Base-by-base conservation (phyloP, 1,140 invertebrate genomes). In the Ectropis grisescens region DNA sequence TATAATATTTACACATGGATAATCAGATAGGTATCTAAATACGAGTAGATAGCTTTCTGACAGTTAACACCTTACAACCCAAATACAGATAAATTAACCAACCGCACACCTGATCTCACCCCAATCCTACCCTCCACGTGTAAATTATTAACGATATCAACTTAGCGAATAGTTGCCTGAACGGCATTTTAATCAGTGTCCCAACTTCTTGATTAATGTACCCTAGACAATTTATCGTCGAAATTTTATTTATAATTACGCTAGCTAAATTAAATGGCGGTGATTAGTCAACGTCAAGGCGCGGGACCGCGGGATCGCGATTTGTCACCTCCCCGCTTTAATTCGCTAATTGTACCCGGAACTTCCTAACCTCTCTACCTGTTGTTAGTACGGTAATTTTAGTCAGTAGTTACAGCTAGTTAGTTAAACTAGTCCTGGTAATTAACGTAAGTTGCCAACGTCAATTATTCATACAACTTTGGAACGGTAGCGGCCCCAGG, bases 131-230 rank as follows among this genome's bases (percentile, higher is more conserved):
- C 41, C 49, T 45, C 60, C 34, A 54, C 61, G 54, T 65, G 57
- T 80, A 66, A 74, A 76, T 74, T 74, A 80, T 72, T 60, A 69
- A 75, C 71, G 69, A 64, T 74, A 76, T 74, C 61, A 67, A 79
- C 58, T 65, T 53, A 46, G 53, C 64, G 57, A 82, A 83, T 83
- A 82, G 75, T 82, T 82, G 39, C 64, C 48, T 56, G 65, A 82
- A 82, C 75, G 67, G 76, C 66, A 70, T 83, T 83, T 83, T 83
- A 83, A 83, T 83, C 80, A 83, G 78, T 79, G 82, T 83, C 82
- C 67, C 69, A 83, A 83, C 74, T 83, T 83, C 75, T 80, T 83
- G 82, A 83, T 83, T 82, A 82, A 83, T 82, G 76, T 61, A 41
- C 61, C 53, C 52, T 48, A 55, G 42, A 54, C 54, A 81, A 79